Conservation (phyloP, 1,140 invertebrate genomes). For the Sycophila sp. region DNA sequence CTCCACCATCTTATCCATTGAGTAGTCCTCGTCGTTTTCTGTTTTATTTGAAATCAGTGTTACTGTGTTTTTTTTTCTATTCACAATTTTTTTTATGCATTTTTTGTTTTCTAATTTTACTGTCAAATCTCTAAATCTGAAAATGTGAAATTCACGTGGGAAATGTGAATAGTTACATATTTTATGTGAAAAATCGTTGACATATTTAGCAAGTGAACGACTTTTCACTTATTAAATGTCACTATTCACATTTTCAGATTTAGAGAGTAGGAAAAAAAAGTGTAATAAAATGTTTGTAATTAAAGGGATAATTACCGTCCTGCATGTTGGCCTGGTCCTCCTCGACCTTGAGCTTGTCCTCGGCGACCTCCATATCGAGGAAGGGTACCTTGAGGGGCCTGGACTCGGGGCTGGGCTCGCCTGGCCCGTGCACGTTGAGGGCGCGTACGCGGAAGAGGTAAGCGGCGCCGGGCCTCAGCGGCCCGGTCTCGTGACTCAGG, state of each 20-base stretch:
- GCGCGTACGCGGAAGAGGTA: constrained; percentile 82
- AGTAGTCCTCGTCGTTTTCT: constrained; percentile 11
- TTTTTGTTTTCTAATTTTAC: too few relatives aligned
- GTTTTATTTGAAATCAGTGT: not conserved
- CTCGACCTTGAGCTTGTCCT: constrained; percentile 38
- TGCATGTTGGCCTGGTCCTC: constrained; percentile 34
- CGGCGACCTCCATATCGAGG: constrained; percentile 37
- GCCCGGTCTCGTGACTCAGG: constrained; percentile 69
- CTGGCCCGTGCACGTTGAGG: constrained; percentile 81
- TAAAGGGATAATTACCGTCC: constrained; percentile 15
- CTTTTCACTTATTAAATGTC: too few relatives aligned
- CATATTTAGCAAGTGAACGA: too few relatives aligned
- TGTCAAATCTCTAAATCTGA: too few relatives aligned
- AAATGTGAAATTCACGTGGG: too few relatives aligned
- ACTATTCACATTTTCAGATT: too few relatives aligned
- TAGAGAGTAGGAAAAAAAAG: not conserved
- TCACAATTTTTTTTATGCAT: too few relatives aligned
- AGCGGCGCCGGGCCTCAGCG: constrained; percentile 67
- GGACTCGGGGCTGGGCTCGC: constrained; percentile 74
- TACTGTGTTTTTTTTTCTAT: not conserved
- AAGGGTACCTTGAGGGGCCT: constrained; percentile 61
- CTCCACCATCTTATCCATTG: constrained; percentile 47
- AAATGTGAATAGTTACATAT: too few relatives aligned
- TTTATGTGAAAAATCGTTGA: too few relatives aligned
- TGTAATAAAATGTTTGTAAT: not conserved